Evolutionary conservation across 2,888 invertebrate genomes (phyloP), one percentile per base, ranked within the genome.

Genomic region (Chrysolina oricalcia): DNA sequence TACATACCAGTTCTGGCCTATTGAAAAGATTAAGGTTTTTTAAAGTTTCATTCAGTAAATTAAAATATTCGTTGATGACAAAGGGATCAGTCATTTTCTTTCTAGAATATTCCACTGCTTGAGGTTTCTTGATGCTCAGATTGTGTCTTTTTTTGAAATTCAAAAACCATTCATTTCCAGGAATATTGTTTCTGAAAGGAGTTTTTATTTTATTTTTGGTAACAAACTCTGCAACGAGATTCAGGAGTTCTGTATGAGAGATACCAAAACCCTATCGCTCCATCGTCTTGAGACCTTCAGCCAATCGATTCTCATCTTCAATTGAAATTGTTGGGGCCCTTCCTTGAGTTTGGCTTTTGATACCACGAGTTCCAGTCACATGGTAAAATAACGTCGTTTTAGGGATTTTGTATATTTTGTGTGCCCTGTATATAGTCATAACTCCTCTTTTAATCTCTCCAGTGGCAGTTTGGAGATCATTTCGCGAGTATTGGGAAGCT

Each of bases 121-220:
- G 70, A n/a, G 70, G 70, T 70, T 71, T 40, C 41, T 67, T 48
- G 19, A 86, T 68, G 17, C 85, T 84, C n/a, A 87, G 59, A 75
- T 78, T 77, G 68, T 82, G 78, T 19, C 82, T 43, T 69, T 78
- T 78, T 67, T 81, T 82, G 72, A 83, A 85, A 10, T 56, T 68
- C 2, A 79, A 56, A 67, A 83, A 81, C 81, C 80, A 83, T 66
- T 83, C 82, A 46, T 81, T 77, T 15, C 82, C 81, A 46, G 83
- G 82, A 23, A 78, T 65, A 10, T 77, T 79, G 71, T 84, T 73
- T 74, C 78, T 83, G 73, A 85, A 85, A 15, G 75, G 72, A 11
- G 81, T 84, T 74, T 75, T 71, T 8, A 84, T 76, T 0, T 81
- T 74, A 69, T 83, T 84, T 56, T 68, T 64, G 53, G 46, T 69